Conservation (phyloP, 2,797 vertebrate species). For the Erithacus rubecula region DNA sequence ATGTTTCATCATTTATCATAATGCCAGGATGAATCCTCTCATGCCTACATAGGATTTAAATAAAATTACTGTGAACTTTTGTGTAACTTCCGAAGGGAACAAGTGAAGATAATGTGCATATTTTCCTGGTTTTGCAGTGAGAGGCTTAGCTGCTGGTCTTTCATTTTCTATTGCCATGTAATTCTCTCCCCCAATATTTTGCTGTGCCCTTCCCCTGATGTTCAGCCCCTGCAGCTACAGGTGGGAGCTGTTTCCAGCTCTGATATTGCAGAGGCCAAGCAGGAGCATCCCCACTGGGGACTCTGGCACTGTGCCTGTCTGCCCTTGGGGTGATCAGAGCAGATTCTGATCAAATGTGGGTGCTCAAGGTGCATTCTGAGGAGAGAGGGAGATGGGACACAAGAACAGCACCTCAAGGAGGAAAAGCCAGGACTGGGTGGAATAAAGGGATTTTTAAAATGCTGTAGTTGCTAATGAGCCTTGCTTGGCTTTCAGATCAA, state of each 20-base stretch:
- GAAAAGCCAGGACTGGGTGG: neutral
- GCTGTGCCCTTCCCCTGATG: neutral
- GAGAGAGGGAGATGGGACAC: neutral
- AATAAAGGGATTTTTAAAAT: neutral
- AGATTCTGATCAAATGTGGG: neutral
- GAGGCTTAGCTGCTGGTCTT: neutral
- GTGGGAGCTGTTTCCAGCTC: neutral
- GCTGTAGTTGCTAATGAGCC: neutral
- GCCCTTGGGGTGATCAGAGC: neutral
- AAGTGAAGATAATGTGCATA: neutral
- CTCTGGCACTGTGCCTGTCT: neutral
- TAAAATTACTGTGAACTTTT: neutral
- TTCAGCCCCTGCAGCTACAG: neutral
- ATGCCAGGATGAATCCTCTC: neutral
- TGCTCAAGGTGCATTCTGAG: neutral
- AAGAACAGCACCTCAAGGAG: neutral
- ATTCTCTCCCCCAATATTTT: neutral
- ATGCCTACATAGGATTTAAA: neutral
- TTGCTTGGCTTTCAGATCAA: neutral
- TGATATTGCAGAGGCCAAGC: neutral
- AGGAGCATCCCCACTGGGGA: neutral
- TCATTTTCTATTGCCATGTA: neutral
- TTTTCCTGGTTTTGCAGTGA: neutral
- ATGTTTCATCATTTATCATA: constrained; percentile 1
- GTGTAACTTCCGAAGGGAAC: neutral